These are phyloP conservation scores for Tamias sibiricus DNA, from an alignment of 2,113 vertebrate genomes.

Conservation along the genomic window DNA sequence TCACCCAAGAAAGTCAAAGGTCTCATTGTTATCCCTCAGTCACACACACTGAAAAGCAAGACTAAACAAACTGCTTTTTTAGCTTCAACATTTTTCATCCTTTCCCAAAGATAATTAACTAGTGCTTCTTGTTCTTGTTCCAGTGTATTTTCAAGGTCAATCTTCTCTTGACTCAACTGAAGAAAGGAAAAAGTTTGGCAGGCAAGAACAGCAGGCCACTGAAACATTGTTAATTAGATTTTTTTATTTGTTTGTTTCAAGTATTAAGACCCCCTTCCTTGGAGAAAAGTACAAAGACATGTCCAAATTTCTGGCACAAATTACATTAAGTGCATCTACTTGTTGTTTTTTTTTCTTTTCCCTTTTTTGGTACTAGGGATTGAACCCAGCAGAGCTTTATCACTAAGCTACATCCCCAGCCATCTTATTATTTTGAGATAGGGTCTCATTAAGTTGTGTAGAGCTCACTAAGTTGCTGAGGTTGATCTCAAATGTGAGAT, in stretches of 20 bases:
- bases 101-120: slow-evolving; percentile 98
- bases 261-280: neutral
- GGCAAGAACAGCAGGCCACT: neutral
- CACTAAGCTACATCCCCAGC: too few species aligned
- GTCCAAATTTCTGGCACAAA: neutral
- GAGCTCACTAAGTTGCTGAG: too few species aligned
- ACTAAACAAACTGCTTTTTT: slow-evolving; percentile 94
- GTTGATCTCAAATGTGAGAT: too few species aligned
- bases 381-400: too few species aligned
- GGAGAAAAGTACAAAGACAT: neutral
- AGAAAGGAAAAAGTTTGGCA: slow-evolving; percentile 63
- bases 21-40: too few species aligned
- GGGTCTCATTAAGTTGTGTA: too few species aligned
- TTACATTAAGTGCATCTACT: neutral
- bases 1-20: neutral
- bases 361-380: too few species aligned
- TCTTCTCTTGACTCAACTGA: slow-evolving; percentile 97
- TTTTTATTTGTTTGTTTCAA: neutral
- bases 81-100: slow-evolving; percentile 98
- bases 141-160: slow-evolving; percentile 98
- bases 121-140: slow-evolving; percentile 99
- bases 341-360: too few species aligned
- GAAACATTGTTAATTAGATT: neutral
- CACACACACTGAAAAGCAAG: neutral
- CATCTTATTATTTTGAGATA: too few species aligned